Evolutionary conservation across 1,140 invertebrate genomes (phyloP).

Genomic region (Trachymyrmex cornetzi): DNA sequence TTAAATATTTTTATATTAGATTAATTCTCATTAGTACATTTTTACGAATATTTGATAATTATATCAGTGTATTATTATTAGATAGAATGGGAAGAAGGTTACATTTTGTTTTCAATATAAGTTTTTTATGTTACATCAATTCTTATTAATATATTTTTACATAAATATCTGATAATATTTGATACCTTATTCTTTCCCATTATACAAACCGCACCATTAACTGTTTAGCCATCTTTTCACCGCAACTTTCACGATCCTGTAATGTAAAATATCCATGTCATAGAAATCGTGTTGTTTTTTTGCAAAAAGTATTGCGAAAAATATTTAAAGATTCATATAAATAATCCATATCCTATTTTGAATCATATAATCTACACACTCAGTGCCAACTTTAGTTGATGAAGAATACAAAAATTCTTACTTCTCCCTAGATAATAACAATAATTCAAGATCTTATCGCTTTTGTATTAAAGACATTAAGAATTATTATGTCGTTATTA

Average conservation of each 20-base stretch:
- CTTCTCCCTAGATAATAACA: not conserved
- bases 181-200: not conserved
- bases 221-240: not conserved
- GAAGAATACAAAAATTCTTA: not conserved
- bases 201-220: slow-evolving; percentile 15
- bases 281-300: slow-evolving; percentile 24
- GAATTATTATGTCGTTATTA: not conserved
- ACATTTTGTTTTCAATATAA: not conserved
- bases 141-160: slow-evolving; percentile 6
- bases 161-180: slow-evolving; percentile 11
- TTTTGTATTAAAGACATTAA: not conserved
- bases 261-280: slow-evolving; percentile 25
- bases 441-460: too few species aligned
- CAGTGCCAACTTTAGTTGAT: not conserved
- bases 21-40: too few species aligned
- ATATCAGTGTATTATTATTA: slow-evolving; percentile 19
- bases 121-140: not conserved
- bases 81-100: not conserved
- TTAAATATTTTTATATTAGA: too few species aligned
- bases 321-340: too few species aligned
- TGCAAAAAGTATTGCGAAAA: not conserved
- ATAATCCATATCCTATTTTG: not conserved
- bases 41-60: not conserved
- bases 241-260: slow-evolving; percentile 43
- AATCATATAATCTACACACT: not conserved